phyloP scores from a whole-genome alignment of 2,113 vertebrate genomes.

The Spizaetus ornatus region DNA sequence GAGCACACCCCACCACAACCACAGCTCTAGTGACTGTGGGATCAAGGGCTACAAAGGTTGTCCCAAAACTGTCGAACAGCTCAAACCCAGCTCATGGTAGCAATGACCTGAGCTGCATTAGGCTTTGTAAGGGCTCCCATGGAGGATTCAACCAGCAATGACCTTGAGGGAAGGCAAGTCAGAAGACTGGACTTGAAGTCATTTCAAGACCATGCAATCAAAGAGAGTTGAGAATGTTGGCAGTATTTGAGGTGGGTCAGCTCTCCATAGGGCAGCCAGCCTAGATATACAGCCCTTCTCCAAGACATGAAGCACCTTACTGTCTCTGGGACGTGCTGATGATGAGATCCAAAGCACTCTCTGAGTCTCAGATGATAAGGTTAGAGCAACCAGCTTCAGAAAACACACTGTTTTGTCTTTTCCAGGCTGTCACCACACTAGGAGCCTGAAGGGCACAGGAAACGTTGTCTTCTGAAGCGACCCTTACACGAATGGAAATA shows the following conservation, averaged over 20 bases:
- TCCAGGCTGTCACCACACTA: neutral
- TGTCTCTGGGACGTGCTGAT: neutral
- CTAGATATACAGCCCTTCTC: neutral
- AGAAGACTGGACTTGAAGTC: neutral
- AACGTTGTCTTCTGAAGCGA: neutral
- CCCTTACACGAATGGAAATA: neutral
- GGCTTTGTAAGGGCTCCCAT: neutral
- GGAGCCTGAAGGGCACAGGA: neutral
- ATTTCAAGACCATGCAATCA: neutral
- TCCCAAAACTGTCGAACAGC: neutral
- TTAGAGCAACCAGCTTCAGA: neutral
- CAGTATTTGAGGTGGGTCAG: neutral
- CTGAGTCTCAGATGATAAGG: neutral
- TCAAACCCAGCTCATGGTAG: neutral
- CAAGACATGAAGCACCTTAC: neutral
- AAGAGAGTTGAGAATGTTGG: neutral
- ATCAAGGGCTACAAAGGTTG: neutral
- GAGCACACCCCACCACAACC: neutral
- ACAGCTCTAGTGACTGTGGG: neutral
- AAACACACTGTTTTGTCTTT: neutral
- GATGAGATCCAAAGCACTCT: rapidly evolving
- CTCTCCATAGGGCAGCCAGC: neutral
- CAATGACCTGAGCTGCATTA: neutral
- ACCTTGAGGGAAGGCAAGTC: neutral
- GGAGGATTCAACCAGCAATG: neutral